Percentiles rank a stretch among this genome's conserved stretches.
phyloP scores from a whole-genome alignment of 2,888 invertebrate species.

The Drosophila emarginata region DNA sequence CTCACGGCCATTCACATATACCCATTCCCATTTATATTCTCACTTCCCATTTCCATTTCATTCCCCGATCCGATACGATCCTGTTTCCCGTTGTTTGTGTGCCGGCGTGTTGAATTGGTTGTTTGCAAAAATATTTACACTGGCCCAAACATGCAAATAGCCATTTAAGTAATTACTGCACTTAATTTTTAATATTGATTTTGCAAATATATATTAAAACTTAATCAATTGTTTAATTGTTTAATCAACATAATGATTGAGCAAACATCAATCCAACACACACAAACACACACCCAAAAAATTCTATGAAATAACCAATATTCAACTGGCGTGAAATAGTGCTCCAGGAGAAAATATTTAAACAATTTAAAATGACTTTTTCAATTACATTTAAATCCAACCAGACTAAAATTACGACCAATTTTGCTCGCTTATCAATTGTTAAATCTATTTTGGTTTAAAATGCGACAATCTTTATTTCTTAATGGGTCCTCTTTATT shows the following conservation, averaged over 20 bases:
- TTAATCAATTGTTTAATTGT: slow-evolving; percentile 74
- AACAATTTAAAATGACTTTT: not conserved
- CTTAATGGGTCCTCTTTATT: too few species aligned
- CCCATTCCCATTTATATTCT: not conserved
- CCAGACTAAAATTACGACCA: too few species aligned
- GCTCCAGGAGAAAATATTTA: not conserved
- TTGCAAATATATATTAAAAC: slow-evolving; percentile 70
- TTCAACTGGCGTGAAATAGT: slow-evolving; percentile 1
- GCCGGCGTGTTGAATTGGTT: slow-evolving; percentile 58
- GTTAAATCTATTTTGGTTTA: not conserved
- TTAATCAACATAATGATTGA: slow-evolving; percentile 31
- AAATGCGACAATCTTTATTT: slow-evolving; percentile 6
- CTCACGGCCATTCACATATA: not conserved
- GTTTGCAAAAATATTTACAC: slow-evolving; percentile 74
- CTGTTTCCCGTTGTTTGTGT: not conserved
- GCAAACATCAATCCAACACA: slow-evolving; percentile 11
- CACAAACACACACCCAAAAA: slow-evolving; percentile 1
- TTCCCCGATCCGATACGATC: not conserved
- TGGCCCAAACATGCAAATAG: slow-evolving; percentile 65
- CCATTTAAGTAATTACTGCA: slow-evolving; percentile 76
- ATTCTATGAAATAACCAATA: too few species aligned
- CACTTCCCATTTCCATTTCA: not conserved
- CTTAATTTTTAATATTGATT: slow-evolving; percentile 78
- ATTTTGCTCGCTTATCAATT: too few species aligned
- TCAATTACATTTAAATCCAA: too few species aligned